These are phyloP conservation scores for Idaea straminata DNA, from an alignment of 2,888 invertebrate species.

Conservation along the genomic window DNA sequence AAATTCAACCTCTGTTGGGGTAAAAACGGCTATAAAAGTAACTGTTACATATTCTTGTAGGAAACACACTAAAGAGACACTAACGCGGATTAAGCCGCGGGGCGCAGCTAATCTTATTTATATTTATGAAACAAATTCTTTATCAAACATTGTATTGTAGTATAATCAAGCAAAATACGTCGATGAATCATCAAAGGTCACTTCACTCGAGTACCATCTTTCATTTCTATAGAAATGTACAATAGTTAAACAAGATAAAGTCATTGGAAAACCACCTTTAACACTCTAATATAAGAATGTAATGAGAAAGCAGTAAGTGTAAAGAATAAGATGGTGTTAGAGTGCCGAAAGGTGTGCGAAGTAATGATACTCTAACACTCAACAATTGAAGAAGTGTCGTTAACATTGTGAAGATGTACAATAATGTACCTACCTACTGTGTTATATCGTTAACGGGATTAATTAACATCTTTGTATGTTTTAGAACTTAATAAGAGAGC, in stretches of 20 bases:
- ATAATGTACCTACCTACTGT: too few relatives aligned
- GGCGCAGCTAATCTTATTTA: too few relatives aligned
- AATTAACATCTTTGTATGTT: too few relatives aligned
- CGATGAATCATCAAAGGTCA: background rate
- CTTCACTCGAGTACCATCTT: background rate
- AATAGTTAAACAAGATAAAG: background rate
- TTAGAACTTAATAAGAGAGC: too few relatives aligned
- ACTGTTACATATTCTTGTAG: too few relatives aligned
- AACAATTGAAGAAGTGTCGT: slow-evolving; percentile 36
- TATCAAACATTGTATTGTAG: background rate
- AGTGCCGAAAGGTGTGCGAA: slow-evolving; percentile 26
- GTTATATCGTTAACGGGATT: too few relatives aligned
- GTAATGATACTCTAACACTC: slow-evolving; percentile 36
- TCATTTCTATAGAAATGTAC: background rate
- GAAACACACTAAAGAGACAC: too few relatives aligned
- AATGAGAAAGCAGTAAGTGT: background rate
- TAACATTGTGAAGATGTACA: slow-evolving; percentile 37
- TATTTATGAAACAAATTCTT: background rate
- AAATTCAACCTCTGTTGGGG: too few relatives aligned
- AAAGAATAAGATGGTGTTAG: slow-evolving; percentile 2
- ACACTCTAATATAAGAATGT: background rate
- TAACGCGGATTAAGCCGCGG: too few relatives aligned
- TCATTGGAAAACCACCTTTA: slow-evolving; percentile 7
- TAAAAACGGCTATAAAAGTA: too few relatives aligned
- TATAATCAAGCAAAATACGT: slow-evolving; percentile 2